Percentiles rank a stretch among this genome's conserved stretches.
phyloP scores from a whole-genome alignment of 2,113 vertebrate genomes.

The Dromaius novaehollandiae region DNA sequence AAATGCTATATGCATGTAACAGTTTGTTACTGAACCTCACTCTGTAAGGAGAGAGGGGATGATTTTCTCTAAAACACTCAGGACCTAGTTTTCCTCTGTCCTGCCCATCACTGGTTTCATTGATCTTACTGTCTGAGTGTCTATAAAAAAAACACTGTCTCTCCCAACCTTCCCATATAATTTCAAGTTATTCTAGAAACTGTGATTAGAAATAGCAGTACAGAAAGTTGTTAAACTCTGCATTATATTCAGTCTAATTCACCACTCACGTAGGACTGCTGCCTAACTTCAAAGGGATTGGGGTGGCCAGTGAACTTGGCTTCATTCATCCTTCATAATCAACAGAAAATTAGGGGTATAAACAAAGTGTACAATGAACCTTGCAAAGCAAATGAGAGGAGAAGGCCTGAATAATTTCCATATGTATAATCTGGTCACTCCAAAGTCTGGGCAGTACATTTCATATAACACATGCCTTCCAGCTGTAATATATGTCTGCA shows the following conservation, averaged over 20 bases:
- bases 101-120: neutral
- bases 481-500: neutral
- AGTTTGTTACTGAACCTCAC: neutral
- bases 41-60: neutral
- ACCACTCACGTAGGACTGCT: neutral
- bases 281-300: neutral
- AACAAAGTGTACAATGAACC: neutral
- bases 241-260: neutral
- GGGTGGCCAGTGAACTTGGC: neutral
- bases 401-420: neutral
- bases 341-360: neutral
- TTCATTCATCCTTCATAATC: neutral
- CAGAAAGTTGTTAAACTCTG: neutral
- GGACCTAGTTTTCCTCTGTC: neutral
- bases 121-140: neutral
- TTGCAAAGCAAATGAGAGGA: neutral
- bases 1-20: neutral
- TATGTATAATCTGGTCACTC: neutral
- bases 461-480: neutral
- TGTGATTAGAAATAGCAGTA: neutral
- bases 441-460: neutral
- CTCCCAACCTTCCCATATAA: neutral
- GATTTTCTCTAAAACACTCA: neutral
- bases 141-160: neutral
- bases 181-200: neutral